Base-by-base conservation (phyloP, 2,888 invertebrate species). In the Diaperis boleti region DNA sequence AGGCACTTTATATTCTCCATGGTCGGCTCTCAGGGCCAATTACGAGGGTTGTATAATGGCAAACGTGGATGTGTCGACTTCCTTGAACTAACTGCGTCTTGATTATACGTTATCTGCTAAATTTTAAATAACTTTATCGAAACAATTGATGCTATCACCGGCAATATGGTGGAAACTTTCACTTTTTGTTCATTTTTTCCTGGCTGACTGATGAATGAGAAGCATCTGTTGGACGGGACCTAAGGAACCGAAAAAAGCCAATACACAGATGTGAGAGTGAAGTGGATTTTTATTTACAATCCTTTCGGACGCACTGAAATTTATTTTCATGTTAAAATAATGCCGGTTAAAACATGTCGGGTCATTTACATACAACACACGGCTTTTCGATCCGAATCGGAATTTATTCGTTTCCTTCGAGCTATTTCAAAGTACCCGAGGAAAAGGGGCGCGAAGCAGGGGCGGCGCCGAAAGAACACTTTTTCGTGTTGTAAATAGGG, bases 71-170 rank as follows among this genome's bases (percentile, higher is more conserved):
- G 33, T 17, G 33, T 49, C 55, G 15, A 52, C 54, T 60, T 52
- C 37, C 52, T 59, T 29, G 4, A 17, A 7, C 11, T 35, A 49
- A 42, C 56, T 31, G 56, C 26, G 42, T 29, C 56, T 74, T 75
- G 73, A 75, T 75, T 75, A 75, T 75, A 75, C 69, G 71, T 70
- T 64, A 65, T 59, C 62, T 64, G 65, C 54, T 62, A 66, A 70
- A 64, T 67, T 71, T 70, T 72, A 72, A 75, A 74, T 74, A 74
- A 73, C 70, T 73, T 75, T 72, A 66, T 64, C 72, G 71, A 74
- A 74, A 74, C 74, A 75, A 75, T 75, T 75, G 74, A 72, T 74
- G 68, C 68, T 72, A 71, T 74, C 75, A 72, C 74, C 74, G 71
- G 72, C 74, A 74, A 55, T 73, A 74, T 72, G 72, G 62, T 60